A percentile compares a stretch with the other conserved stretches of the same genome.
phyloP scores from a whole-genome alignment of 2,888 invertebrate species.

The Callosobruchus maculatus region DNA sequence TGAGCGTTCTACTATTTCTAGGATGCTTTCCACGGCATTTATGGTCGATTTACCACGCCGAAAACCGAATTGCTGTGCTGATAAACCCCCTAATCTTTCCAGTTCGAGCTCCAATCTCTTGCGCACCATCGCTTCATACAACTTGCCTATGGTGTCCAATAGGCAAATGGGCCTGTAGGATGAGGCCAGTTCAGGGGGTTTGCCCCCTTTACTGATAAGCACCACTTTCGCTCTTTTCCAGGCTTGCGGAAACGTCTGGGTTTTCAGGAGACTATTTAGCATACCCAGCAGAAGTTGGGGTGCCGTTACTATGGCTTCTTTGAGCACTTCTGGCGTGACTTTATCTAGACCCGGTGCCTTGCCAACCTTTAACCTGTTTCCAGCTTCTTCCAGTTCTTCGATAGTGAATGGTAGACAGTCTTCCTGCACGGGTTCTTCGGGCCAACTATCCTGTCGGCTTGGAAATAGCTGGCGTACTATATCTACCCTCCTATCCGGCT shows the following conservation, averaged over 20 bases:
- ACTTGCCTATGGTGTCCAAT: neutral
- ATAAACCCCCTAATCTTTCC: too few species aligned
- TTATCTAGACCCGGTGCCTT: slow-evolving; percentile 27
- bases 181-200: neutral
- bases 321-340: slow-evolving; percentile 23
- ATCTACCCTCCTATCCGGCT: neutral
- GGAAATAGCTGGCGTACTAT: neutral
- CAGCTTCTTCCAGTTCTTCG: slow-evolving; percentile 15
- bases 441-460: neutral
- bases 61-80: slow-evolving; percentile 7
- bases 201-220: too few species aligned
- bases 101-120: too few species aligned
- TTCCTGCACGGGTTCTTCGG: neutral
- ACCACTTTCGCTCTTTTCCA: slow-evolving; percentile 21
- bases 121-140: slow-evolving; percentile 2
- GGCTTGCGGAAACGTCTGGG: slow-evolving; percentile 13
- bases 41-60: neutral
- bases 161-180: slow-evolving; percentile 11
- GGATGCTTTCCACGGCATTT: slow-evolving; percentile 2
- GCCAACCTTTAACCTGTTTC: slow-evolving; percentile 8
- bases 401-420: neutral
- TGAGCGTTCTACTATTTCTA: neutral
- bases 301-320: slow-evolving; percentile 3
- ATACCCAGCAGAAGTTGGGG: slow-evolving; percentile 12
- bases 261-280: slow-evolving; percentile 6